Conservation (phyloP, 2,888 invertebrate genomes). For the Ophioninae sp. region DNA sequence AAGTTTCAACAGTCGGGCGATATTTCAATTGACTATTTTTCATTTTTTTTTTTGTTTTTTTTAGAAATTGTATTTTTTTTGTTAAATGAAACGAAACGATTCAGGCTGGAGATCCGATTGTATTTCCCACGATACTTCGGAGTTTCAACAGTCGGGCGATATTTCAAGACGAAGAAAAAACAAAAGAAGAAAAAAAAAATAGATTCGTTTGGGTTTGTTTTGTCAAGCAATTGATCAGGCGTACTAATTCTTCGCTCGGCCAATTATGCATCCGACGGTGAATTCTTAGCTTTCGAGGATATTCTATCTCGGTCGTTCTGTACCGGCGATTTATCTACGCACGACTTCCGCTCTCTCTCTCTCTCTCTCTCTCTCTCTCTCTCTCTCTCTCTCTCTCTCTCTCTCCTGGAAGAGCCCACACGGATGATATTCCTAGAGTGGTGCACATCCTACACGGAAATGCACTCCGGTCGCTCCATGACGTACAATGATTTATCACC, state of each 20-base stretch:
- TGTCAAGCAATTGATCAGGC: not conserved
- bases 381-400: conserved; percentile 30
- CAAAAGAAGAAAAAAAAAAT: not conserved
- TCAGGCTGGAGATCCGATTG: too few relatives aligned
- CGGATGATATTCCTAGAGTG: conserved; percentile 48
- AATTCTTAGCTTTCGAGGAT: conserved; percentile 38
- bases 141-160: too few relatives aligned
- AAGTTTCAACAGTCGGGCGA: too few relatives aligned
- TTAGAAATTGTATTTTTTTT: too few relatives aligned
- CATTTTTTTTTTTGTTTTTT: too few relatives aligned
- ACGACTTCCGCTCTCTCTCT: conserved; percentile 45
- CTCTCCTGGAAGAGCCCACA: conserved; percentile 20
- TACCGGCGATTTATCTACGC: conserved; percentile 47
- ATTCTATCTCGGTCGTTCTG: conserved; percentile 13
- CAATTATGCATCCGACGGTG: conserved; percentile 18
- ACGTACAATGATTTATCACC: conserved; percentile 54
- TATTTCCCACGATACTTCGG: too few relatives aligned
- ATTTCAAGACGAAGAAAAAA: too few relatives aligned
- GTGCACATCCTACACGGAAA: conserved; percentile 56
- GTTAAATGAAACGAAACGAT: too few relatives aligned
- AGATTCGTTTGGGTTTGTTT: not conserved
- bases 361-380: conserved; percentile 26
- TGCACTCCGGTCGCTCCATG: conserved; percentile 52
- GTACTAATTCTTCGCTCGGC: conserved; percentile 1
- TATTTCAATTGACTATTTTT: too few relatives aligned